These are phyloP conservation scores for Malachius bipustulatus DNA, from an alignment of 2,888 invertebrate species.

Conservation along the genomic window DNA sequence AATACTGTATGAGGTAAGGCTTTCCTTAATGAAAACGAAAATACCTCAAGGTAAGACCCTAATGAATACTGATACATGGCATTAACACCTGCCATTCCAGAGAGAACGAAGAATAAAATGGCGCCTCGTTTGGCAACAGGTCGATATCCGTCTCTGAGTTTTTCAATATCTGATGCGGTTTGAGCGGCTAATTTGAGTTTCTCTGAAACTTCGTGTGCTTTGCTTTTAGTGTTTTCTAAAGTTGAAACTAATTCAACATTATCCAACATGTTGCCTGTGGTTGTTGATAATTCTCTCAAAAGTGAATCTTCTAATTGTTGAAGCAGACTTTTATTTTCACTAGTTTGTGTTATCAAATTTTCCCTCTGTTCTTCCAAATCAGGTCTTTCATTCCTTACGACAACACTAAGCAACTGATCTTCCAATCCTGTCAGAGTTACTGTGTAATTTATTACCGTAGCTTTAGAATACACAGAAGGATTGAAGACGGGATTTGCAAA, in stretches of 20 bases:
- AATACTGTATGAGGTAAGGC: slow-evolving; percentile 73
- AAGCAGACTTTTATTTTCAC: slow-evolving; percentile 72
- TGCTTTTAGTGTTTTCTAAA: slow-evolving; percentile 78
- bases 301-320: slow-evolving; percentile 78
- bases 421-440: slow-evolving; percentile 80
- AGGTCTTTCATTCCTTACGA: slow-evolving; percentile 73
- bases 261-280: slow-evolving; percentile 86
- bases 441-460: slow-evolving; percentile 83
- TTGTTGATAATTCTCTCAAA: slow-evolving; percentile 70
- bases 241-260: slow-evolving; percentile 77
- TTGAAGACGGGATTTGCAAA: slow-evolving; percentile 78
- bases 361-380: slow-evolving; percentile 84
- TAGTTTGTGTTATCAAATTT: slow-evolving; percentile 68
- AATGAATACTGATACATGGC: slow-evolving; percentile 90
- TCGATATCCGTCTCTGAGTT: slow-evolving; percentile 72
- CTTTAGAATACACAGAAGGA: slow-evolving; percentile 76
- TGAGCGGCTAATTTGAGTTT: slow-evolving; percentile 65
- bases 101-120: slow-evolving; percentile 78
- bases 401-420: slow-evolving; percentile 81
- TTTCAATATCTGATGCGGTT: slow-evolving; percentile 73
- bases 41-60: slow-evolving; percentile 74
- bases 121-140: slow-evolving; percentile 79
- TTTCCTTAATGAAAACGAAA: slow-evolving; percentile 66
- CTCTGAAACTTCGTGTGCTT: slow-evolving; percentile 69
- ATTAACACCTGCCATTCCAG: slow-evolving; percentile 81